Evolutionary conservation across 2,113 vertebrate genomes (phyloP).

Genomic region (Brachionichthys hirsutus): DNA sequence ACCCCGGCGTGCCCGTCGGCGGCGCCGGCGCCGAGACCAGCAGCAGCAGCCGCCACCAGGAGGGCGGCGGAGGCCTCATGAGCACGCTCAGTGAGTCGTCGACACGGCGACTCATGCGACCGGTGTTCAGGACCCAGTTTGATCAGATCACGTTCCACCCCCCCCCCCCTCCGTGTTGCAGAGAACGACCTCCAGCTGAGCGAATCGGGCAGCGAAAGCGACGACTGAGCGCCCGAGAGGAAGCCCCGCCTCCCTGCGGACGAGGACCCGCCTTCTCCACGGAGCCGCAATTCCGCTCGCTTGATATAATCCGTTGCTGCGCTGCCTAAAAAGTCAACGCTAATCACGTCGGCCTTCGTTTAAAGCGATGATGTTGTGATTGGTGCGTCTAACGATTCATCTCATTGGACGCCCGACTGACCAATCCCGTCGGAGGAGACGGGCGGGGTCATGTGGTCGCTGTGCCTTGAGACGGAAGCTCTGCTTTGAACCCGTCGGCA

Average conservation of each 20-base stretch:
- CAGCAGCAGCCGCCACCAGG: conserved; percentile 74
- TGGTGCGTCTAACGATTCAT: conserved; percentile 7
- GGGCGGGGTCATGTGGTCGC: neutral
- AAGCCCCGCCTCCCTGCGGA: conserved; percentile 1
- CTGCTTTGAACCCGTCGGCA: neutral
- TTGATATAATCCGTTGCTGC: conserved; percentile 22
- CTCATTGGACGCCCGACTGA: neutral
- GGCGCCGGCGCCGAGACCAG: conserved; percentile 54
- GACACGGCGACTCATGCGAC: too few species aligned
- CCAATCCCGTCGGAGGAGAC: too few species aligned
- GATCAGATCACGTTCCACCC: too few species aligned
- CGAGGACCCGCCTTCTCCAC: neutral
- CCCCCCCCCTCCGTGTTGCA: conserved; percentile 64
- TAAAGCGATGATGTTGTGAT: neutral
- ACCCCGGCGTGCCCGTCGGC: conserved; percentile 76
- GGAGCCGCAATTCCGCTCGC: conserved; percentile 24
- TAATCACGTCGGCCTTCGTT: too few species aligned
- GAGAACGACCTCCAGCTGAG: conserved; percentile 96
- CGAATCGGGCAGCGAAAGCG: conserved; percentile 96
- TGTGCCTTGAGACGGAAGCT: conserved; percentile 30
- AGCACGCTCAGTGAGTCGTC: conserved; percentile 91
- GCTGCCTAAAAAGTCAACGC: conserved; percentile 9
- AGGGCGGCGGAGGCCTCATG: conserved; percentile 81
- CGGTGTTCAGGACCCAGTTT: too few species aligned
- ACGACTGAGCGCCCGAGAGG: conserved; percentile 77